Conservation (phyloP, 2,797 vertebrate species). For the Gymnocypris eckloni region DNA sequence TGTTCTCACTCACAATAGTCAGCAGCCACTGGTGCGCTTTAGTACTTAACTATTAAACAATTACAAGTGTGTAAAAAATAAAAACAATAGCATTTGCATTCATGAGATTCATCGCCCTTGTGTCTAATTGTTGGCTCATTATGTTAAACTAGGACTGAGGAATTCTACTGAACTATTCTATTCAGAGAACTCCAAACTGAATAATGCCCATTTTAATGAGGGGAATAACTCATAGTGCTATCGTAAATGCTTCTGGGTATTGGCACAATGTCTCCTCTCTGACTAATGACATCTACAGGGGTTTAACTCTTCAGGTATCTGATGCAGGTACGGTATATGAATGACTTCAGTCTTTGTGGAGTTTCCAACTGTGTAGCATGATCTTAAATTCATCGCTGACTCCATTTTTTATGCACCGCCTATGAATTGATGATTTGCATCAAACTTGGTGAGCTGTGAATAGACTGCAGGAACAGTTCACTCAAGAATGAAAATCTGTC, state of each 20-base stretch:
- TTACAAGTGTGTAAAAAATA: slow-evolving; percentile 30
- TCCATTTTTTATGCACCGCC: not conserved
- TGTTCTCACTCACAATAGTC: slow-evolving; percentile 11
- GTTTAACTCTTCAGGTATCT: slow-evolving; percentile 49
- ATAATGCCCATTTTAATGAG: slow-evolving; percentile 60
- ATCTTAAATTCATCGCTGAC: slow-evolving; percentile 7
- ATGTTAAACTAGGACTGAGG: slow-evolving; percentile 55
- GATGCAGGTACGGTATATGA: slow-evolving; percentile 13
- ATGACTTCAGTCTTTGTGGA: not conserved
- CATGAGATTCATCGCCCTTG: slow-evolving; percentile 54
- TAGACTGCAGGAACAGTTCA: not conserved
- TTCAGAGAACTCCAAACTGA: slow-evolving; percentile 47
- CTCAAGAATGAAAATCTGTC: not conserved
- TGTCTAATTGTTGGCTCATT: slow-evolving; percentile 59
- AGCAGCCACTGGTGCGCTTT: not conserved
- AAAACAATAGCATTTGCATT: slow-evolving; percentile 53
- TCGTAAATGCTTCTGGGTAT: slow-evolving; percentile 51
- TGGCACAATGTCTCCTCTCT: slow-evolving; percentile 48
- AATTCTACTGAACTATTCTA: slow-evolving; percentile 49
- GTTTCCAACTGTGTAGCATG: not conserved
- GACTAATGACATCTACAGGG: slow-evolving; percentile 57
- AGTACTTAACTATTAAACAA: slow-evolving; percentile 40
- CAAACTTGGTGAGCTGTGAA: not conserved
- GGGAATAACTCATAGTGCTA: slow-evolving; percentile 41
- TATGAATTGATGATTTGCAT: not conserved